Evolutionary conservation across 2,888 invertebrate genomes (phyloP), one percentile per base, ranked within the genome.

Genomic region (Xylophagus ater): DNA sequence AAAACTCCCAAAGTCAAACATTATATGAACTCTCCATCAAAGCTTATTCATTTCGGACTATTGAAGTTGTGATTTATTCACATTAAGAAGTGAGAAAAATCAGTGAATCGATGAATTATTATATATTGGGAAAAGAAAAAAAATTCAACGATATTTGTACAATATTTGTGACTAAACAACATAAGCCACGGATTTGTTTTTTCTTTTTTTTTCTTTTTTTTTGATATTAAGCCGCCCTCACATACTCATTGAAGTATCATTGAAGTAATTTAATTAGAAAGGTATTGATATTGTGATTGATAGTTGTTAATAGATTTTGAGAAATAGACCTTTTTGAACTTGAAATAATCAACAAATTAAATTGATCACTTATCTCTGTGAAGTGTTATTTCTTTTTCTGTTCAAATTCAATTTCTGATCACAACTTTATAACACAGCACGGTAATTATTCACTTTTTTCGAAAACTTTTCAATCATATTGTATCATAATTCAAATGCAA

Each of bases 251-350:
- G n/a, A n/a, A n/a, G n/a, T n/a, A n/a, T n/a, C n/a, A n/a, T n/a
- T n/a, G n/a, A 21, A 44, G 35, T 41, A 31, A 44, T 44, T 44
- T 41, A 44, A 44, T 44, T 44, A 44, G 36, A 41, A 41, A 44
- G 38, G 37, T 44, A 44, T 44, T 44, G 44, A 44, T 44, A 41
- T 30, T 21, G 35, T 44, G 44, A 44, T 44, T 44, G 41, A 44
- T 41, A 41, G 24, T 32, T 37, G 20, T 44, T 44, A 44, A 44
- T 35, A 38, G 38, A 44, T 41, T 41, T 41, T 35, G 38, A 44
- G 41, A 24, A 23, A 13, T 9, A 26, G 37, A 43, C 40, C 40
- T 40, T 30, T 43, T n/a, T n/a, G n/a, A n/a, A n/a, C n/a, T n/a
- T n/a, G n/a, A n/a, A n/a, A n/a, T n/a, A n/a, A n/a, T n/a, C n/a